Conservation (phyloP, 2,113 vertebrate genomes). For the Chaetops frenatus region DNA sequence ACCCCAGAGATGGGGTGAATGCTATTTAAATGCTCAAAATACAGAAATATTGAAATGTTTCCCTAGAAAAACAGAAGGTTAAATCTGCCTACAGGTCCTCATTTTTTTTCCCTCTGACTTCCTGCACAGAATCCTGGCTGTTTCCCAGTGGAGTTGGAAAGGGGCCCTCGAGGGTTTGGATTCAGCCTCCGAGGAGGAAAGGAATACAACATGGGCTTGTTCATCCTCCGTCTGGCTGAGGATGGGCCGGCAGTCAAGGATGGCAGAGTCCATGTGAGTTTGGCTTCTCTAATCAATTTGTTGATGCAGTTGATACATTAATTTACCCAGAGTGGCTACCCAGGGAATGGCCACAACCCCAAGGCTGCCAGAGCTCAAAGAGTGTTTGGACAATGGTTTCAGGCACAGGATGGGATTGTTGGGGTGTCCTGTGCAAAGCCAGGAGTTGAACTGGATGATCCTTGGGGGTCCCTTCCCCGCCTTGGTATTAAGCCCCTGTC, state of each 20-base stretch:
- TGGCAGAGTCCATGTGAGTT: conserved; percentile 90
- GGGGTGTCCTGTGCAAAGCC: neutral
- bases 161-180: conserved; percentile 89
- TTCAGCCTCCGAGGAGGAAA: conserved; percentile 96
- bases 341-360: neutral
- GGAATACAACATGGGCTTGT: conserved; percentile 97
- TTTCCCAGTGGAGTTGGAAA: conserved; percentile 88
- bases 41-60: neutral
- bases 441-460: neutral
- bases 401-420: too few species aligned
- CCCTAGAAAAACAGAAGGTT: neutral
- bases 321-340: neutral
- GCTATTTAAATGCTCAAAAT: neutral
- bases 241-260: conserved; percentile 91
- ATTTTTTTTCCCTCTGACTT: neutral
- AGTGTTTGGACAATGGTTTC: neutral
- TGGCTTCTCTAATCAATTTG: neutral
- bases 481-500: neutral
- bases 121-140: conserved; percentile 73
- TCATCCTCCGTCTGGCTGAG: conserved; percentile 93
- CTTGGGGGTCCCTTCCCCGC: neutral
- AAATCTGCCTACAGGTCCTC: neutral
- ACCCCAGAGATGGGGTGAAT: neutral
- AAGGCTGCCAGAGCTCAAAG: neutral
- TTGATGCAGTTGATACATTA: neutral